Evolutionary conservation across 2,888 invertebrate genomes (phyloP).

Genomic region (Drosophila acutilabella): DNA sequence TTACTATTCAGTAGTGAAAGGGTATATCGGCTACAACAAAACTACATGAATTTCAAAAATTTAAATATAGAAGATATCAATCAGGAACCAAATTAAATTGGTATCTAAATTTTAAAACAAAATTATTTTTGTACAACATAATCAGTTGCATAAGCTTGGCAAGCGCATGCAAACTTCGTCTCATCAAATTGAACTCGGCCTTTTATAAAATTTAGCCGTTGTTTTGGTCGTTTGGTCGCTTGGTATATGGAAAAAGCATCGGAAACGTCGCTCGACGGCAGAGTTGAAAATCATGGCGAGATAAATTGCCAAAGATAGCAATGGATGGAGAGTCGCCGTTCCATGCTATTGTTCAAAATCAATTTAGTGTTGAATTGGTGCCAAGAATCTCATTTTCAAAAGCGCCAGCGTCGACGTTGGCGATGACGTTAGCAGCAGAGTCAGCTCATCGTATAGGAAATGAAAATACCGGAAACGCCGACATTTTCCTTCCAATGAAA

Average conservation of each 20-base stretch:
- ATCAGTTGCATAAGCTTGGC: conserved; percentile 19
- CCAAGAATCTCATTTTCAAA: conserved; percentile 84
- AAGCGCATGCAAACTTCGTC: conserved; percentile 54
- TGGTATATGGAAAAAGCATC: conserved; percentile 33
- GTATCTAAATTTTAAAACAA: too few relatives aligned
- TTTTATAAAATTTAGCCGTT: conserved; percentile 32
- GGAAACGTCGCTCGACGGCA: conserved; percentile 56
- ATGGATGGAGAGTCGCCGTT: conserved; percentile 46
- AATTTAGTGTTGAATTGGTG: conserved; percentile 84
- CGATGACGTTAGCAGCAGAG: conserved; percentile 23
- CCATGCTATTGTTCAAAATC: conserved; percentile 82
- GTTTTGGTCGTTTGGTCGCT: conserved; percentile 26
- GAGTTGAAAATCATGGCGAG: conserved; percentile 69
- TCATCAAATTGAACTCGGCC: conserved; percentile 26
- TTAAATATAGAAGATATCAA: background rate
- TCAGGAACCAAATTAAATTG: background rate
- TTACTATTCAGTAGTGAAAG: background rate
- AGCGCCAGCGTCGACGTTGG: conserved; percentile 31
- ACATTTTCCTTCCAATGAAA: conserved; percentile 53
- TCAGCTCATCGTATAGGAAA: conserved; percentile 54
- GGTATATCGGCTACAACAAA: conserved; percentile 20
- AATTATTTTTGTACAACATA: too few relatives aligned
- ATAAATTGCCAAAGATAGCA: conserved; percentile 76
- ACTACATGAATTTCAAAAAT: too few relatives aligned
- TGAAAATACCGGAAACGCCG: conserved; percentile 58